Evolutionary conservation across 2,888 invertebrate genomes (phyloP).

Genomic region (Geotrupes spiniger): DNA sequence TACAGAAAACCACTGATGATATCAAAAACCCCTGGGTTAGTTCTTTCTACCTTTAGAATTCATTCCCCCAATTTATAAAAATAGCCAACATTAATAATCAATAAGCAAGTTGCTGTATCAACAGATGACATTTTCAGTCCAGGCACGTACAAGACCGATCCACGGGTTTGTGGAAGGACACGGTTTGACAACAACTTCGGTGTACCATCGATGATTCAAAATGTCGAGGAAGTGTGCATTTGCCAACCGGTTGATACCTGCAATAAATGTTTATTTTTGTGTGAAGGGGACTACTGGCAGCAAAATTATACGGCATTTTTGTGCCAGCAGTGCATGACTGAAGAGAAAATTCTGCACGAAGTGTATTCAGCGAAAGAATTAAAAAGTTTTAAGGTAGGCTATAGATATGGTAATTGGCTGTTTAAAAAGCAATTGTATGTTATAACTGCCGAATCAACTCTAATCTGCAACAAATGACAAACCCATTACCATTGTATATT

Average conservation of each 20-base stretch:
- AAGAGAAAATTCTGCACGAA: slow-evolving; percentile 40
- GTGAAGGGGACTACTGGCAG: slow-evolving; percentile 54
- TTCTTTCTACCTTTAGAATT: neutral
- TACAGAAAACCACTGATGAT: slow-evolving; percentile 18
- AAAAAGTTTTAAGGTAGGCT: slow-evolving; percentile 33
- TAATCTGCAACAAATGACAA: too few relatives aligned
- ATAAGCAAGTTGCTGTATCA: neutral
- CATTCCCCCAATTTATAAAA: too few relatives aligned
- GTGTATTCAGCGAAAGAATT: slow-evolving; percentile 37
- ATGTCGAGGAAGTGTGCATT: slow-evolving; percentile 50
- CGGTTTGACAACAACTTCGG: slow-evolving; percentile 50
- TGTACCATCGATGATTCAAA: slow-evolving; percentile 44
- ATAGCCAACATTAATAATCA: too few relatives aligned
- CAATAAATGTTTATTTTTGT: slow-evolving; percentile 45
- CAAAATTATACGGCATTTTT: slow-evolving; percentile 43
- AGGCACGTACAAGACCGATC: slow-evolving; percentile 34
- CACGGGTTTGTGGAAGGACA: slow-evolving; percentile 39
- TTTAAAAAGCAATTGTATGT: neutral
- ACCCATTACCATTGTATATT: too few relatives aligned
- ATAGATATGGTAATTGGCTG: neutral
- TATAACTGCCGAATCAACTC: too few relatives aligned
- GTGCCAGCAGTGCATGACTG: slow-evolving; percentile 50
- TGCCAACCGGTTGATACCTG: slow-evolving; percentile 47
- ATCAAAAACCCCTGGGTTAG: slow-evolving; percentile 40
- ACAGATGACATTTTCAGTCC: slow-evolving; percentile 33